Base-by-base conservation (phyloP, 2,797 vertebrate species). In the Darevskia nairensis region DNA sequence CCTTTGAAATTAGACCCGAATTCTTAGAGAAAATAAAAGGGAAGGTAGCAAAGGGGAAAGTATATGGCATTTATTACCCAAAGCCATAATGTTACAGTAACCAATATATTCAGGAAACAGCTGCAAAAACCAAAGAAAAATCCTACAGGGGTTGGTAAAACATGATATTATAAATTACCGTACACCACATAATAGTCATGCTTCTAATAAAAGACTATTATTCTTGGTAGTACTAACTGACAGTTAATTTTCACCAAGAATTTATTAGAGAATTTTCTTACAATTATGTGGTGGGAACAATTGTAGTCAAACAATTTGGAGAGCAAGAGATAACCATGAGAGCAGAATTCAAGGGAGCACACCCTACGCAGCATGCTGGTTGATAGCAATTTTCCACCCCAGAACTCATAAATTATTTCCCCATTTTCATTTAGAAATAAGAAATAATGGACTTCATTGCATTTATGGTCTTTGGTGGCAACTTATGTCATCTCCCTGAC, bases 121-220 rank as follows among this genome's bases (percentile, higher is more conserved):
- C 68, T 78, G 89, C 80, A 90, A 87, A 87, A 83, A 84, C 72
- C 76, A 86, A 89, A 64, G 32, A 68, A 80, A 44, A 86, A 89
- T 89, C 92, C 69, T 68, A 90, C 2, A 78, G 84, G 85, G 87
- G 86, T 85, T 86, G 91, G 77, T 88, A 91, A 94, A 94, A 92
- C 92, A 90, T 15, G 84, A 71, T 64, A 75, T 50, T 66, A 74
- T 93, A 94, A 95, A 94, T 94, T 88, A 93, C 87, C 86, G 79
- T 80, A 84, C 90, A 61, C 88, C 90, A 89, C 80, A 61, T 46
- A 66, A 69, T 89, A 90, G 85, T 39, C 90, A 66, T 44, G 71
- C 66, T 68, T 80, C 86, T 87, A 91, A 93, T 72, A 91, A 93
- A 92, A 92, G 29, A 84, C 86, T 71, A 46, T 68, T 74, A 78